Evolutionary conservation across 2,113 vertebrate genomes (phyloP).

Genomic region (Corythornis vintsioides): DNA sequence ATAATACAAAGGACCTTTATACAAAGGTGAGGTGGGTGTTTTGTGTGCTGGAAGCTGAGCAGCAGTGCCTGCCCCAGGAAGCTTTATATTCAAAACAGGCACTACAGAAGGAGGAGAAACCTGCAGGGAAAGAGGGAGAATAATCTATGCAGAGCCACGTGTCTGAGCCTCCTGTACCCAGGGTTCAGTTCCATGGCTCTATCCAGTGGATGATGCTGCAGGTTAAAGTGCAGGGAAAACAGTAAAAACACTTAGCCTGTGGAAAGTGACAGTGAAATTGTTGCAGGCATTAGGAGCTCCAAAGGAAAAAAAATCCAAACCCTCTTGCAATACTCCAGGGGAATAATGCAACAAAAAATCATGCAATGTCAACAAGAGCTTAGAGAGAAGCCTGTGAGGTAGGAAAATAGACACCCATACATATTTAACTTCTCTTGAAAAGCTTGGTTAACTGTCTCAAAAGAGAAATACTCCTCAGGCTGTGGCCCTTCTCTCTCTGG

Average conservation of each 20-base stretch:
- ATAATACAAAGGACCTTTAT: neutral
- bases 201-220: neutral
- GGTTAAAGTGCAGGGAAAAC: neutral
- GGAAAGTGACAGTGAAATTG: neutral
- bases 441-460: neutral
- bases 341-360: neutral
- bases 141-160: neutral
- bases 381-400: neutral
- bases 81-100: neutral
- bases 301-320: neutral
- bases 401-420: neutral
- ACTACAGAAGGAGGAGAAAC: neutral
- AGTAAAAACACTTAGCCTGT: neutral
- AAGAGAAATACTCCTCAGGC: neutral
- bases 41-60: neutral
- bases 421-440: neutral
- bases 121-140: neutral
- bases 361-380: neutral
- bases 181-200: neutral
- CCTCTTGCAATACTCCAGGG: neutral
- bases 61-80: neutral
- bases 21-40: accelerated
- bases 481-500: neutral
- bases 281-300: neutral
- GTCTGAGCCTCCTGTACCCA: neutral